Conservation (phyloP, 2,797 vertebrate species). For the Acridotheres tristis region DNA sequence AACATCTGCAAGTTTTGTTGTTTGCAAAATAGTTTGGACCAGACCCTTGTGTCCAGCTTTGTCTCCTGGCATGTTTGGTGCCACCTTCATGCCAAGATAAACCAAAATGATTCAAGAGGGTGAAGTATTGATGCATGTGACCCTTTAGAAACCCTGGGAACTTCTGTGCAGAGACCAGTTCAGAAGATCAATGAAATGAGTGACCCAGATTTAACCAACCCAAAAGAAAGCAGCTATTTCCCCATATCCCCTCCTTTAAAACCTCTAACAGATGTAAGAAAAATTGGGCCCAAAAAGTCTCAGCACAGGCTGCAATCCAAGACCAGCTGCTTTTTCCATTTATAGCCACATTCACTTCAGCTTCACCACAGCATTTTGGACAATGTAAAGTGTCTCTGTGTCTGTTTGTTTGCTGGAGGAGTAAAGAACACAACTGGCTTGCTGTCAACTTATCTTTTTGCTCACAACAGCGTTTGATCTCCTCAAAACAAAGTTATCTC, state of each 20-base stretch:
- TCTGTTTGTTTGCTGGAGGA: conserved; percentile 57
- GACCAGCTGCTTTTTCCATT: conserved; percentile 62
- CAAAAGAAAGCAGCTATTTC: not conserved
- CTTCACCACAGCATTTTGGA: conserved; percentile 9
- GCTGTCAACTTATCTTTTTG: conserved; percentile 33
- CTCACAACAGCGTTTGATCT: conserved; percentile 50
- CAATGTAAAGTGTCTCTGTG: not conserved
- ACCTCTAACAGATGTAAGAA: conserved; percentile 31
- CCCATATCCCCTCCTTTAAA: conserved; percentile 2
- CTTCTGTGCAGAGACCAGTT: not conserved
- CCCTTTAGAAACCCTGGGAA: not conserved
- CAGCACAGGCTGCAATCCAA: conserved; percentile 63
- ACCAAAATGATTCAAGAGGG: not conserved
- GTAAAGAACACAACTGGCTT: conserved; percentile 51
- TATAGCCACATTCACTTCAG: conserved; percentile 60
- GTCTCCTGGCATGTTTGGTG: not conserved
- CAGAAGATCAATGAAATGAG: not conserved
- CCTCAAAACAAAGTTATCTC: conserved; percentile 66
- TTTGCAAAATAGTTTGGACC: not conserved
- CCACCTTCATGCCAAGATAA: not conserved
- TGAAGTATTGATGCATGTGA: not conserved
- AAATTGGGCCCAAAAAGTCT: not conserved
- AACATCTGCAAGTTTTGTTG: not conserved
- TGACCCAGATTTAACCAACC: not conserved
- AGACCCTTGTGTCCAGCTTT: not conserved